phyloP scores from a whole-genome alignment of 2,888 invertebrate species.

The Plemyria rubiginata region DNA sequence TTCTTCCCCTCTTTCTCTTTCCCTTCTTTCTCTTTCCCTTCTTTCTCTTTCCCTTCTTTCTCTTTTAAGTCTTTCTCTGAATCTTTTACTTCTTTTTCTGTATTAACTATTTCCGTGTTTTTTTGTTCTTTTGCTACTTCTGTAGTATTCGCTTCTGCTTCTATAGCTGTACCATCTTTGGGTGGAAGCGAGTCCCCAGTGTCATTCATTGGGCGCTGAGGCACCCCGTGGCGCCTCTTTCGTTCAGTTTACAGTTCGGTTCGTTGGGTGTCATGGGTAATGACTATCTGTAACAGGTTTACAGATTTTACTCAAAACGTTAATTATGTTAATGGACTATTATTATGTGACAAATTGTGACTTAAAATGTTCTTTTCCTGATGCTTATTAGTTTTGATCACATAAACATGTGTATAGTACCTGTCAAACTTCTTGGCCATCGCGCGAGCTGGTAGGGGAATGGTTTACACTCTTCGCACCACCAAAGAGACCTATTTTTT shows the following conservation, averaged over 20 bases:
- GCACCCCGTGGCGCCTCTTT: constrained; percentile 74
- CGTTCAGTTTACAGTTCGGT: constrained; percentile 56
- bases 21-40: constrained; percentile 60
- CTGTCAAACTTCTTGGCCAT: too few species aligned
- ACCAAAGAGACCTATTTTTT: too few species aligned
- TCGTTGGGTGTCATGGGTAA: constrained; percentile 72
- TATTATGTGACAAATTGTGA: not conserved
- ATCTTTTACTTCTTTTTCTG: constrained; percentile 41
- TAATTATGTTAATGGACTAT: not conserved
- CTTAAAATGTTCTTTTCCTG: not conserved
- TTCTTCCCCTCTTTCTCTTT: constrained; percentile 74
- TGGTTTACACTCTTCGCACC: too few species aligned
- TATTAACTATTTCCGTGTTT: constrained; percentile 16
- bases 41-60: constrained; percentile 38
- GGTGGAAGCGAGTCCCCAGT: constrained; percentile 65
- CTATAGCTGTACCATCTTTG: constrained; percentile 70
- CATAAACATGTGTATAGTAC: too few species aligned
- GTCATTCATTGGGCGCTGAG: constrained; percentile 78
- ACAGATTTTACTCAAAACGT: constrained; percentile 11
- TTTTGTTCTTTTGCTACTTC: constrained; percentile 16
- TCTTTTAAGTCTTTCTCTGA: constrained; percentile 31
- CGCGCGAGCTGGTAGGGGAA: too few species aligned
- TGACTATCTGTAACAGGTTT: constrained; percentile 71
- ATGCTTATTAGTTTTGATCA: not conserved
- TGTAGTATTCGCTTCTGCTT: constrained; percentile 26